phyloP scores from a whole-genome alignment of 2,888 invertebrate genomes.

The Cancer borealis region DNA sequence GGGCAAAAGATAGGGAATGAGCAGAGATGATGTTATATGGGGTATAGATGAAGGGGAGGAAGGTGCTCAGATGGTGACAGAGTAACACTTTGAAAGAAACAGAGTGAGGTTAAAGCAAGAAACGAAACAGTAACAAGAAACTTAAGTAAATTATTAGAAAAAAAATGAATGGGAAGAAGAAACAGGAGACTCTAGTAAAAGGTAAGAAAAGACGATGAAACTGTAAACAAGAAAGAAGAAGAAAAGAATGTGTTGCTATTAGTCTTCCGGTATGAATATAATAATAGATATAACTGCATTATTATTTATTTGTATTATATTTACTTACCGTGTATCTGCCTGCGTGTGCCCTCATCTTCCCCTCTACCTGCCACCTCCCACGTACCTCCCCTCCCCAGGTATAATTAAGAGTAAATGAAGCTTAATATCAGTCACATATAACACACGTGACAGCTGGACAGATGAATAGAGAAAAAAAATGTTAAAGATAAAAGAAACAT shows the following conservation, averaged over 20 bases:
- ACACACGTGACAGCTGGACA: conserved; percentile 5
- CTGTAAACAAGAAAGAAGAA: neutral
- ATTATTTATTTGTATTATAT: neutral
- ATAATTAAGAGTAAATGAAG: neutral
- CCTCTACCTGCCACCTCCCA: neutral
- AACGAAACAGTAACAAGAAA: neutral
- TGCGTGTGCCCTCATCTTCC: neutral
- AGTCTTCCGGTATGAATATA: neutral
- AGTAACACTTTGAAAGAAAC: neutral
- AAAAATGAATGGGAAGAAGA: no score
- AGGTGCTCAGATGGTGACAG: neutral
- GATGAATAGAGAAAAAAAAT: neutral
- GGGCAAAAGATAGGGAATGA: neutral
- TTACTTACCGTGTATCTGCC: neutral
- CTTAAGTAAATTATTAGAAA: no score
- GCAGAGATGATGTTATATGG: neutral
- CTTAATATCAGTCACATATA: neutral
- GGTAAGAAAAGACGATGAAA: neutral
- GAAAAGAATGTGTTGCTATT: neutral
- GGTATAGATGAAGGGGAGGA: no score
- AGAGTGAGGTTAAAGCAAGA: neutral
- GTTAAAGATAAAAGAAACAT: neutral
- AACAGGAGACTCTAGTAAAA: neutral
- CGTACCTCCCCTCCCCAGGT: neutral
- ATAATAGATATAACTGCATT: neutral